Percentiles rank a stretch among this genome's conserved stretches.
phyloP scores from a whole-genome alignment of 2,113 vertebrate species.

The Megaleporinus macrocephalus region DNA sequence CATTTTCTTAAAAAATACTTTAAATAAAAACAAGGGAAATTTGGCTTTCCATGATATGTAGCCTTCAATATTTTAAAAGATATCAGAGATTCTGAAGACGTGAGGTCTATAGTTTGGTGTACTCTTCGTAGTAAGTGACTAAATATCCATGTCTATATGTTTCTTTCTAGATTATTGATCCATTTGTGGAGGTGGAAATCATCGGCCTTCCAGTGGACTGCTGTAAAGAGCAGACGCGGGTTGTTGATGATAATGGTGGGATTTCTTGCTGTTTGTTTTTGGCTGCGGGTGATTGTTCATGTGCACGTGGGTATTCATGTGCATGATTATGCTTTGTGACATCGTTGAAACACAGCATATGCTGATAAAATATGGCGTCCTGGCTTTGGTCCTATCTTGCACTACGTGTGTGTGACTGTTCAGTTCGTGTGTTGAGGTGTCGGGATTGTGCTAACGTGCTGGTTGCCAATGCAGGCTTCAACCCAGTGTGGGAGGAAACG shows the following conservation, averaged over 20 bases:
- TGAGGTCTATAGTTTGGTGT: no score
- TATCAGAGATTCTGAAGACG: no score
- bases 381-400: not conserved
- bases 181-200: slow-evolving; percentile 98
- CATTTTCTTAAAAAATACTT: no score
- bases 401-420: not conserved
- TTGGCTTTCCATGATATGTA: no score
- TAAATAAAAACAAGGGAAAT: no score
- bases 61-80: no score
- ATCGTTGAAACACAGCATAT: not conserved
- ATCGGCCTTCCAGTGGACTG: slow-evolving; percentile 95
- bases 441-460: not conserved
- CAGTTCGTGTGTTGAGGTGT: not conserved
- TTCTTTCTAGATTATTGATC: slow-evolving; percentile 91
- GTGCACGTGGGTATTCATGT: not conserved
- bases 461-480: slow-evolving; percentile 83
- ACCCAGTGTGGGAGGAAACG: slow-evolving; percentile 98
- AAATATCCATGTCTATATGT: not conserved
- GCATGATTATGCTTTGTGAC: not conserved
- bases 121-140: no score
- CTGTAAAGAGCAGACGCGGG: slow-evolving; percentile 96
- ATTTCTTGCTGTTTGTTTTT: not conserved
- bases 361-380: not conserved
- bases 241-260: slow-evolving; percentile 97
- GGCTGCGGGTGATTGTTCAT: not conserved